Percentiles rank a stretch among this genome's conserved stretches.
Conservation (phyloP, 2,888 invertebrate species). For the Pandemis corylana region DNA sequence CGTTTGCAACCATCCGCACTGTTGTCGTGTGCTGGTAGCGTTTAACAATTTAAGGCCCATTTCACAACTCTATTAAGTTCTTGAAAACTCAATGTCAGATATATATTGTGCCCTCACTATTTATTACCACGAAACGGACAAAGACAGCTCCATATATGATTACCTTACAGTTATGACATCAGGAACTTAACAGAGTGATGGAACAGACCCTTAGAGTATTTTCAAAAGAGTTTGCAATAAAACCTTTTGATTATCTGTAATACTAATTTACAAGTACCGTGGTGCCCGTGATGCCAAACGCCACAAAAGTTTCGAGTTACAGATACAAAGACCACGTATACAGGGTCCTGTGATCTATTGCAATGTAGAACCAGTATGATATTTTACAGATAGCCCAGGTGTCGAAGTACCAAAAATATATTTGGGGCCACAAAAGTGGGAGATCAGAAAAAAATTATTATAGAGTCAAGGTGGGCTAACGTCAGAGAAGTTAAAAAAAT, state of each 20-base stretch:
- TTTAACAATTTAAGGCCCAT: too few species aligned
- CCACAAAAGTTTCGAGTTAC: background rate
- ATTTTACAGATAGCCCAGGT: constrained; percentile 41
- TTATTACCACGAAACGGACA: too few species aligned
- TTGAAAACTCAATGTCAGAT: too few species aligned
- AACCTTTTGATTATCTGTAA: background rate
- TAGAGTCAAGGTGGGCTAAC: constrained; percentile 35
- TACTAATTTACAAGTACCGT: background rate
- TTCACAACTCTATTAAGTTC: too few species aligned
- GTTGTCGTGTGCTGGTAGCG: too few species aligned
- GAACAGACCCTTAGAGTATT: too few species aligned
- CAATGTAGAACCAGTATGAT: constrained; percentile 20
- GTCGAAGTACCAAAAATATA: constrained; percentile 35
- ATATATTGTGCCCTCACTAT: too few species aligned
- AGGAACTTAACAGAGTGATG: too few species aligned
- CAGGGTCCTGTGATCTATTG: background rate
- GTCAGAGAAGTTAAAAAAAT: constrained; percentile 4
- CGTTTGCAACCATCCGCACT: background rate
- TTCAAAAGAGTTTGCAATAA: background rate
- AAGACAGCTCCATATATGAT: too few species aligned
- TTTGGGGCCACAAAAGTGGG: constrained; percentile 24
- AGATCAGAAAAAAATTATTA: constrained; percentile 36
- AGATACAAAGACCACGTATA: background rate
- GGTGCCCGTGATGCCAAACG: too few species aligned
- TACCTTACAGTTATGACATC: too few species aligned